A percentile compares a stretch with the other conserved stretches of the same genome.
phyloP scores from a whole-genome alignment of 2,888 invertebrate genomes.

The Drosophila fungiperda region DNA sequence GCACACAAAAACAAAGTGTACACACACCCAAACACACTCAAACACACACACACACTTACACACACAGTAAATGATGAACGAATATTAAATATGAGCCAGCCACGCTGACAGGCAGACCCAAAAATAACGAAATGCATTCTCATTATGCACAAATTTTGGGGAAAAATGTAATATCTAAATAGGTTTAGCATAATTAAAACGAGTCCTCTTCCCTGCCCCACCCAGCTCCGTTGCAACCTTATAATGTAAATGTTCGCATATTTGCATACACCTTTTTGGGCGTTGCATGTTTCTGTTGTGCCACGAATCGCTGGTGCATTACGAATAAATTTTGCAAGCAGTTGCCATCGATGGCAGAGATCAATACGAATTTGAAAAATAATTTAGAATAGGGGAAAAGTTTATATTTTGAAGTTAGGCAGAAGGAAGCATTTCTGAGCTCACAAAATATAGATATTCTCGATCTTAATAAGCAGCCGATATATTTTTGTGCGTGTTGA shows the following conservation, averaged over 20 bases:
- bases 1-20: constrained; percentile 37
- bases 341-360: neutral
- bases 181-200: constrained; percentile 36
- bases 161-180: constrained; percentile 29
- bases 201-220: neutral
- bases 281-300: neutral
- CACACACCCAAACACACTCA: constrained; percentile 6
- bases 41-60: constrained; percentile 6
- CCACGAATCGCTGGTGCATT: neutral
- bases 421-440: neutral
- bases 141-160: constrained; percentile 33
- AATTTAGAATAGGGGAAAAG: neutral
- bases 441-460: neutral
- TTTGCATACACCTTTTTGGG: neutral
- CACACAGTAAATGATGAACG: constrained; percentile 11
- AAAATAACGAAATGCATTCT: constrained; percentile 31
- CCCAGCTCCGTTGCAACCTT: neutral
- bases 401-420: neutral
- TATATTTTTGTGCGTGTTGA: too few relatives aligned
- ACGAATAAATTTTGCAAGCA: neutral
- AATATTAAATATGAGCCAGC: constrained; percentile 31
- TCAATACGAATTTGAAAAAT: neutral
- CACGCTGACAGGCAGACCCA: constrained; percentile 4
- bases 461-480: neutral
- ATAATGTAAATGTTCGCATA: constrained; percentile 21